Base-by-base conservation (phyloP, 2,888 invertebrate genomes). In the Tetragonisca angustula region DNA sequence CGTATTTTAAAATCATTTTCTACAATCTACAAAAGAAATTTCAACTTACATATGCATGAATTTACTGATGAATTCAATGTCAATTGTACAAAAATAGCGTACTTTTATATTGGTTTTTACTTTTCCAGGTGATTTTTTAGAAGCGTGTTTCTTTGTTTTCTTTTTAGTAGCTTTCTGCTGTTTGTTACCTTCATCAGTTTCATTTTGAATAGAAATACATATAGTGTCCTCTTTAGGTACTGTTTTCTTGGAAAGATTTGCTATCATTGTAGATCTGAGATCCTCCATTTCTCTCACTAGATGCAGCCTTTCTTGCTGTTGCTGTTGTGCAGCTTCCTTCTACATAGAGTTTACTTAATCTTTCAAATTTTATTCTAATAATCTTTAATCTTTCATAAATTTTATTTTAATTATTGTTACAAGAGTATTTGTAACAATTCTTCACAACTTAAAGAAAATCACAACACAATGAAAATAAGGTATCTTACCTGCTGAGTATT, bases 281-380 rank as follows among this genome's bases (percentile, higher is more conserved):
- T 95, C 95, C 92, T 96, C 96, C 24, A 95, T 89, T 79, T 95
- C 95, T 83, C 95, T 92, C 32, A 94, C 94, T 84, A 91, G 91
- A 21, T 88, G 90, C n/a, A 93, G 81, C 79, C 92, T 90, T 69
- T 92, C 92, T 61, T 91, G 91, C 49, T 90, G 88, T 21, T 84
- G 87, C 27, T 81, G 76, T 59, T 87, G 85, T 11, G 82, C 71
- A 62, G 88, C 89, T 67, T 92, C 91, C 61, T 79, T 88, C 92
- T 93, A 76, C 15, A 84, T 36, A 77, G 62, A 79, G 67, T 59
- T 76, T 50, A 76, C 52, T 64, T 79, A 56, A 70, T 52, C 17
- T 64, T 79, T 72, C 52, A 80, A 83, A 62, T 32, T 79, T 70
- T 36, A 68, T 68, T 80, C 50, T 59, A 62, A 59, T 49, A 72